Evolutionary conservation across 2,113 vertebrate species (phyloP).

Genomic region (Urocynchramus pylzowi): DNA sequence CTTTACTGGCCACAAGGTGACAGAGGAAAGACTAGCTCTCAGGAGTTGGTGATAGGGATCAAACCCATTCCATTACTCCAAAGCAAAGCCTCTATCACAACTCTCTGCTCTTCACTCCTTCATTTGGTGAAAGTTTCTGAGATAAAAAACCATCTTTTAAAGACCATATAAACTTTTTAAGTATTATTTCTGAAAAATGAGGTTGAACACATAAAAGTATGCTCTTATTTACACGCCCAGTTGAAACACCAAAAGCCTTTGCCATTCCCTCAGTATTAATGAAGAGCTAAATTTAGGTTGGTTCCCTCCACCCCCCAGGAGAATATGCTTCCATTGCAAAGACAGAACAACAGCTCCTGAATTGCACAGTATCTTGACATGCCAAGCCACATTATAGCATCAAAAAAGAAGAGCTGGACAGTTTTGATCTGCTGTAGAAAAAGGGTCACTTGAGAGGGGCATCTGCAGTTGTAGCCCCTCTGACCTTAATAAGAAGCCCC

Average conservation of each 20-base stretch:
- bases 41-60: neutral
- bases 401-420: neutral
- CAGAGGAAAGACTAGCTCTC: neutral
- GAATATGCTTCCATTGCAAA: neutral
- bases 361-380: neutral
- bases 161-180: neutral
- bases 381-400: constrained; percentile 15
- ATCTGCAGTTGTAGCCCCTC: neutral
- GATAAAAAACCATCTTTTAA: neutral
- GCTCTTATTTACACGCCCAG: neutral
- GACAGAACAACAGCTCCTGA: neutral
- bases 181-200: neutral
- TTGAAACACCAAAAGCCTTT: neutral
- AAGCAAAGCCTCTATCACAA: neutral
- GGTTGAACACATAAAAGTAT: neutral
- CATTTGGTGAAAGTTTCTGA: neutral
- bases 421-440: constrained; percentile 2
- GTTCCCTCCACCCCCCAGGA: neutral
- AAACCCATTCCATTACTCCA: neutral
- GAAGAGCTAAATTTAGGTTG: neutral
- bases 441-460: neutral
- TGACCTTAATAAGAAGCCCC: neutral
- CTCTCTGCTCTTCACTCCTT: neutral
- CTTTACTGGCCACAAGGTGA: neutral
- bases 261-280: neutral